Percentiles rank a stretch among this genome's conserved stretches.
These are phyloP conservation scores for Tachina fera DNA, from an alignment of 2,888 invertebrate genomes.

Conservation along the genomic window DNA sequence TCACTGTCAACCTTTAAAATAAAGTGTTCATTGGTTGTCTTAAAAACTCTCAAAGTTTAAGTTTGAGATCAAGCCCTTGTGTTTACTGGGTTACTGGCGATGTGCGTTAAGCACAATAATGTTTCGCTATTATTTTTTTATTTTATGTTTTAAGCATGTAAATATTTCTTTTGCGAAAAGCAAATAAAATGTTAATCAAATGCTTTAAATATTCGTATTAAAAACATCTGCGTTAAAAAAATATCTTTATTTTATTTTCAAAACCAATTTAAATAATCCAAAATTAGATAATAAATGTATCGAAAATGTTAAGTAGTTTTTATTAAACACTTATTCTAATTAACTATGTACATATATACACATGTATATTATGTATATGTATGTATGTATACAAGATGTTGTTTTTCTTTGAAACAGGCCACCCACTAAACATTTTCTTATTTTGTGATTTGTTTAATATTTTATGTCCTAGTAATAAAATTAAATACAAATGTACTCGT, in stretches of 20 bases:
- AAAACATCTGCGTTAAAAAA: constrained; percentile 31
- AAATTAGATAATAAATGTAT: background rate
- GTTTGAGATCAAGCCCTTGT: background rate
- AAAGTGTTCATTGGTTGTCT: no score
- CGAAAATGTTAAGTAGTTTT: background rate
- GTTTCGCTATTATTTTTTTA: background rate
- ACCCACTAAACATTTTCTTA: background rate
- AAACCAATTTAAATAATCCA: constrained; percentile 7
- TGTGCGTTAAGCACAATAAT: constrained; percentile 40
- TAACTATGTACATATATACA: background rate
- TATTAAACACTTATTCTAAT: background rate
- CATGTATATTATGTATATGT: no score
- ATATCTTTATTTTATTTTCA: background rate
- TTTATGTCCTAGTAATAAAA: background rate
- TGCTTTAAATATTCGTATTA: background rate
- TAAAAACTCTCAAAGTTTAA: no score
- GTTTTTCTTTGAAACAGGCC: background rate
- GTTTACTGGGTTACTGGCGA: constrained; percentile 37
- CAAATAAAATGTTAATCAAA: background rate
- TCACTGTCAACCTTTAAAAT: no score
- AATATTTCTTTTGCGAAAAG: background rate
- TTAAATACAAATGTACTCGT: background rate
- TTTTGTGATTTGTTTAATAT: background rate
- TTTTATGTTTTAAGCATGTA: constrained; percentile 38
- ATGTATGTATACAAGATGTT: background rate